A percentile compares a stretch with the other conserved stretches of the same genome.
Conservation (phyloP, 2,113 vertebrate species). For the Proteles cristata region DNA sequence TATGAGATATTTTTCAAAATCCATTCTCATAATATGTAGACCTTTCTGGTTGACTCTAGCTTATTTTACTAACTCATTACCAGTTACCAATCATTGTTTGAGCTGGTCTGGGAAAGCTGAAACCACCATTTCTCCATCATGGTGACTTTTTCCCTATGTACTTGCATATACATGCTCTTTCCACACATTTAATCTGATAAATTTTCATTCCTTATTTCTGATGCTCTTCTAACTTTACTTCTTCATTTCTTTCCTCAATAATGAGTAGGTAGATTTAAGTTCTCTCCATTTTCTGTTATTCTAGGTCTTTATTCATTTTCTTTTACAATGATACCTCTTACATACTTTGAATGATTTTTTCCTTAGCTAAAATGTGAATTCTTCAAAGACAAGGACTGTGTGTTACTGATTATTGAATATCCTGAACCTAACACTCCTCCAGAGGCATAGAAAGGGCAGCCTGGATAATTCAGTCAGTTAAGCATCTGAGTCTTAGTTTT, state of each 20-base stretch:
- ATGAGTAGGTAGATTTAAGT: neutral
- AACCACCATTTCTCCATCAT: neutral
- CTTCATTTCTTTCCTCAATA: neutral
- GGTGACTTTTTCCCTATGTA: neutral
- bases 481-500: too few relatives aligned
- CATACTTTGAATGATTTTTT: neutral
- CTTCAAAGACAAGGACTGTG: neutral
- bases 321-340: neutral
- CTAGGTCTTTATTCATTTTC: neutral
- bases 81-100: neutral
- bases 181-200: neutral
- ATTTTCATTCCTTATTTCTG: neutral
- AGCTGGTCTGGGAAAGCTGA: neutral
- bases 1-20: neutral
- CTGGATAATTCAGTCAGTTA: too few relatives aligned
- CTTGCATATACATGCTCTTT: neutral
- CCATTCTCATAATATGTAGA: neutral
- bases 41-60: neutral
- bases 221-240: neutral
- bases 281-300: neutral
- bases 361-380: neutral
- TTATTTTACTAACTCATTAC: constrained; percentile 5
- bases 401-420: neutral
- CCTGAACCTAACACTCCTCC: neutral
- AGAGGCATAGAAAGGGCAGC: neutral